Percentiles rank a stretch among this genome's conserved stretches.
Conservation (phyloP, 1,140 invertebrate species). For the Cardiocondyla obscurior region DNA sequence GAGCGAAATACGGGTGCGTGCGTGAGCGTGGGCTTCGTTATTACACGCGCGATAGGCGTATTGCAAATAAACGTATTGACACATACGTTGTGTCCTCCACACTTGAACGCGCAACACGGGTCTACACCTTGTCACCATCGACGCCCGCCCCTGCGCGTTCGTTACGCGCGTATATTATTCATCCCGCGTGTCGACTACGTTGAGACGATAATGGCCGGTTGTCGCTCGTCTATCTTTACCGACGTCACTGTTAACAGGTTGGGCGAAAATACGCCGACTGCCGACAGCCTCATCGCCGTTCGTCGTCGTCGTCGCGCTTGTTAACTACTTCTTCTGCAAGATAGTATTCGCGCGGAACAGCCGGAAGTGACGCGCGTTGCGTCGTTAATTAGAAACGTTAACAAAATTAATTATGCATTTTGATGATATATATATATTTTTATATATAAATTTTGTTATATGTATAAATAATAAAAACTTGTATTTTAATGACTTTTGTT, state of each 20-base stretch:
- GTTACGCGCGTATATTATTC: slow-evolving; percentile 54
- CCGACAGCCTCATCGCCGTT: slow-evolving; percentile 15
- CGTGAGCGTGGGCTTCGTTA: slow-evolving; percentile 49
- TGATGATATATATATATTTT: background rate
- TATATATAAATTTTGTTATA: background rate
- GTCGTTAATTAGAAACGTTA: slow-evolving; percentile 17
- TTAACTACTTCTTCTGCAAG: slow-evolving; percentile 26
- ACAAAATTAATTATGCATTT: background rate
- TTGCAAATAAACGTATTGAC: slow-evolving; percentile 68
- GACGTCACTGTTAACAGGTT: slow-evolving; percentile 57
- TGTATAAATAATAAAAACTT: background rate
- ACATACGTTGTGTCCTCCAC: slow-evolving; percentile 39
- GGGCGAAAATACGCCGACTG: slow-evolving; percentile 39
- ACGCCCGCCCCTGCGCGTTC: slow-evolving; percentile 51
- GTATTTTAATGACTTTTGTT: background rate
- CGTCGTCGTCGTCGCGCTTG: slow-evolving; percentile 11
- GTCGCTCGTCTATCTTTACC: slow-evolving; percentile 53
- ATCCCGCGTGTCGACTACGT: slow-evolving; percentile 57
- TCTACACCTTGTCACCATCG: slow-evolving; percentile 65
- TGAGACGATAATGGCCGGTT: slow-evolving; percentile 66
- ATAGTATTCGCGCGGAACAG: background rate
- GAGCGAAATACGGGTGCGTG: background rate
- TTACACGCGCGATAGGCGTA: slow-evolving; percentile 53
- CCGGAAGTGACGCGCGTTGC: background rate
- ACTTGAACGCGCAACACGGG: slow-evolving; percentile 37